Conservation (phyloP, 2,113 vertebrate genomes). For the Menidia beryllina region DNA sequence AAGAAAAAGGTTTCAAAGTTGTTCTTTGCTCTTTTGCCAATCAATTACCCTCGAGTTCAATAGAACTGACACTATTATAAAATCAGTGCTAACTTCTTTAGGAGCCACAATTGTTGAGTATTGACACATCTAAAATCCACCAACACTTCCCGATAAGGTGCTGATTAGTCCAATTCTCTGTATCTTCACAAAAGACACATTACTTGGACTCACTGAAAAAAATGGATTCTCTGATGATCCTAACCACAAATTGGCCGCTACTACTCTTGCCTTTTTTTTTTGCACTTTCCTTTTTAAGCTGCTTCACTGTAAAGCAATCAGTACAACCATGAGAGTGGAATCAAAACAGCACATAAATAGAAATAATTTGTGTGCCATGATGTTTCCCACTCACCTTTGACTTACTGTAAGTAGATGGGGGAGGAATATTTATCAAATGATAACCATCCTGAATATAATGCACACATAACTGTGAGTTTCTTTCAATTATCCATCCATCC, state of each 20-base stretch:
- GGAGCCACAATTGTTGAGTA: background rate
- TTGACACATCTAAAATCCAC: background rate
- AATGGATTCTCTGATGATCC: slow-evolving; percentile 3
- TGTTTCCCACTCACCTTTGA: no score
- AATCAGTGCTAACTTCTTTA: background rate
- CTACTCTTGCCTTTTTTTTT: slow-evolving; percentile 33
- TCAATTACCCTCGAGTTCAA: background rate
- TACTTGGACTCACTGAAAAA: background rate
- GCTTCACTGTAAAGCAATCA: slow-evolving; percentile 35
- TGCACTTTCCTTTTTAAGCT: slow-evolving; percentile 23
- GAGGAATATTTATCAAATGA: no score
- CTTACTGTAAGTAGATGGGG: no score
- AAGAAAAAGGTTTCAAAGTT: background rate
- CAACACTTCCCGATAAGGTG: background rate
- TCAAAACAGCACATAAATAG: background rate
- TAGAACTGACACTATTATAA: background rate
- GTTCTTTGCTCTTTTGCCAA: background rate
- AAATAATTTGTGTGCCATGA: background rate
- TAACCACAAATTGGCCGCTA: background rate
- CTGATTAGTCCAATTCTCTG: background rate
- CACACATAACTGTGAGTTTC: no score
- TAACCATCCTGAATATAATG: no score
- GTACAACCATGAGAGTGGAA: slow-evolving; percentile 5
- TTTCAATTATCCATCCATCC: no score
- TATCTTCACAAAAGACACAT: slow-evolving; percentile 8